Base-by-base conservation (phyloP, 1,140 invertebrate species). In the Drosophila micromelanica region DNA sequence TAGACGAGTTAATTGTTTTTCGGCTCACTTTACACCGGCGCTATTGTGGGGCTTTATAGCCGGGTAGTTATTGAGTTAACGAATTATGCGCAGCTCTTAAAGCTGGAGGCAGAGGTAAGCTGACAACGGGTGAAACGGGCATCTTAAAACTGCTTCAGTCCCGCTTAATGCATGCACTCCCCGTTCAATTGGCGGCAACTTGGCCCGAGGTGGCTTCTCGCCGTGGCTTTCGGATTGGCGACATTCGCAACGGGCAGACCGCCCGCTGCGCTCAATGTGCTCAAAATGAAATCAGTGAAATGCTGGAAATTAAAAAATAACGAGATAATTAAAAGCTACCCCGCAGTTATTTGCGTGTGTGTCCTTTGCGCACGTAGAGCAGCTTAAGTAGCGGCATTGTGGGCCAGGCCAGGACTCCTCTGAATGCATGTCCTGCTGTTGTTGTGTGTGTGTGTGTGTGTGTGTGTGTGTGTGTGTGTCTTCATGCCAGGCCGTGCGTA, bases 291-390 rank as follows among this genome's bases (percentile, higher is more conserved):
- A 86, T 86, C 81, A 86, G 78, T 80, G 70, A 86, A 86, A 86
- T 86, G 81, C 57, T 80, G 74, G 78, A 86, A 86, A 86, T 86
- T 86, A 86, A 86, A 85, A 86, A 86, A 86, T 86, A 86, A 86
- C 81, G 81, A 86, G 81, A 86, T 86, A 86, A 86, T 86, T 86
- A 86, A 86, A 86, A 86, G 81, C 78, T 81, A 78, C 81, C 81
- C 81, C 78, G 81, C 78, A 86, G 81, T 71, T 86, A 86, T 85
- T 80, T 80, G 59, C 69, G 46, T 68, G 48, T 76, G 74, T 73
- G 69, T 86, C 74, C 70, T 60, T 48, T 59, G 68, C 70, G 63
- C 81, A 85, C 81, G 81, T 85, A 85, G 62, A 82, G 57, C 73
- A 70, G 74, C 81, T 85, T 85, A 85, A 85, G 81, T 86, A 78